Evolutionary conservation across 2,888 invertebrate species (phyloP), one percentile per base, ranked within the genome.

Genomic region (Rapana venosa): DNA sequence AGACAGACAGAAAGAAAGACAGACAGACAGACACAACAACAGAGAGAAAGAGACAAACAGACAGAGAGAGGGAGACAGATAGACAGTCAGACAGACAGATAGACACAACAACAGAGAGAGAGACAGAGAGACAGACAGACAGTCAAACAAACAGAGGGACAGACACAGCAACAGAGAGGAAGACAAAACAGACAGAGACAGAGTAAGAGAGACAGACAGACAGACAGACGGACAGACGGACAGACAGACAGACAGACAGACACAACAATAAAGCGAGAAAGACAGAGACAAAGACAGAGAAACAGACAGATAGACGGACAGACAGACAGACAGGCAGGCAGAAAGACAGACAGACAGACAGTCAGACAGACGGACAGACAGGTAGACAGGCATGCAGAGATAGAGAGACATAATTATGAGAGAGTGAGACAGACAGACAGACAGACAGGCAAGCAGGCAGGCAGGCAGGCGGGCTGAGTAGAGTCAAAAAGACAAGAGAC

Each of bases 161-260:
- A n/a, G n/a, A n/a, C n/a, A n/a, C n/a, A n/a, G n/a, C n/a, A n/a
- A n/a, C n/a, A n/a, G n/a, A n/a, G n/a, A n/a, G n/a, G n/a, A n/a
- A n/a, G n/a, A n/a, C n/a, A n/a, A n/a, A n/a, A 86, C n/a, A 86
- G 61, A 86, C 58, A 86, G 86, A 86, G 61, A 86, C 61, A 61
- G 30, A 61, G 58, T 22, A 17, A 30, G 47, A n/a, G 5, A 56
- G n/a, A 61, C 61, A 20, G 22, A 61, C 26, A 47, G 22, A 26
- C 15, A 5, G 26, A n/a, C 11, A 36, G 22, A 26, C 20, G 15
- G 32, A n/a, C 8, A 74, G 2, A 74, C 4, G 2, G 1, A 74
- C 11, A 11, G 77, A 77, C 2, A 77, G 8, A 86, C 20, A n/a
- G 56, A 30, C n/a, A n/a, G n/a, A n/a, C n/a, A n/a, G n/a, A n/a